Conservation (phyloP, 2,888 invertebrate genomes). For the Andricus curvator region DNA sequence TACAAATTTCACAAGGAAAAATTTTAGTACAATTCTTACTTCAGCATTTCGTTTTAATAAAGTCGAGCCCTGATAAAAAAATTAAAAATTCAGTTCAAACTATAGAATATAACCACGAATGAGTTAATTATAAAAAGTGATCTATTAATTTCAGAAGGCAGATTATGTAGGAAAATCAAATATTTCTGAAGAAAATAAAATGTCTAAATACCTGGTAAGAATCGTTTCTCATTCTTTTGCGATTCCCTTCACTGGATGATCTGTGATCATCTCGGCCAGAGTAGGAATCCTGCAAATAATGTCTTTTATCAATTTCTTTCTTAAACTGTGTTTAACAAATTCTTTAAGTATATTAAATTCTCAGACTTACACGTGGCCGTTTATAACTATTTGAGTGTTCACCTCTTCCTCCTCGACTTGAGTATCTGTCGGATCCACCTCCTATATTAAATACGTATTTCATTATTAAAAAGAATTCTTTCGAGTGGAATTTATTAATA, state of each 20-base stretch:
- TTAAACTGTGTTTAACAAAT: neutral
- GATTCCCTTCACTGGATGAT: constrained; percentile 71
- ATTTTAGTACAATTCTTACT: no score
- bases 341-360: neutral
- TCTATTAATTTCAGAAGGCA: neutral
- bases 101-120: neutral
- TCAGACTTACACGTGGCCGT: constrained; percentile 69
- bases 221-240: constrained; percentile 73
- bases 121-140: neutral
- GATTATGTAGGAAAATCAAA: neutral
- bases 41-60: no score
- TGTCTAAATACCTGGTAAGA: constrained; percentile 73
- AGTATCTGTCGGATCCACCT: constrained; percentile 72
- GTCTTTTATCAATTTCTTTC: neutral
- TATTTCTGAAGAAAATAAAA: neutral
- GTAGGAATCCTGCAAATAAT: constrained; percentile 68
- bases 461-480: neutral
- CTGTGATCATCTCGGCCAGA: constrained; percentile 73
- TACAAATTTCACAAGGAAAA: no score
- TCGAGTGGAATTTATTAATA: neutral
- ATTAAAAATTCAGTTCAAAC: neutral
- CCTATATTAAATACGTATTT: constrained; percentile 12
- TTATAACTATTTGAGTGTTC: constrained; percentile 74
- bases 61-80: neutral
- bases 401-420: constrained; percentile 71